Evolutionary conservation across 2,113 vertebrate genomes (phyloP).

Genomic region (Cathartes aura): DNA sequence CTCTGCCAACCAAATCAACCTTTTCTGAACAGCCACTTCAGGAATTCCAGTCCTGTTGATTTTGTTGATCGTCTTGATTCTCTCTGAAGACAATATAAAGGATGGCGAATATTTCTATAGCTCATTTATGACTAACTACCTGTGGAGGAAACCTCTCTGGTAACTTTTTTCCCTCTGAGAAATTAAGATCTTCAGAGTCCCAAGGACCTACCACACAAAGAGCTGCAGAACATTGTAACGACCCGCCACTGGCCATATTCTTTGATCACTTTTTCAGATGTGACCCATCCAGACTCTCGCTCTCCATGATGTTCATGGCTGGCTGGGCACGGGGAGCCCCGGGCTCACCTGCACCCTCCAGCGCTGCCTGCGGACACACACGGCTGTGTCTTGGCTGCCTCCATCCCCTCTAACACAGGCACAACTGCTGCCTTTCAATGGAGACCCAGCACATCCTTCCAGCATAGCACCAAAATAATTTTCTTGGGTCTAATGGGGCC

Average conservation of each 20-base stretch:
- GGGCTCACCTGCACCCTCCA: background rate
- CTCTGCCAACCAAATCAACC: background rate
- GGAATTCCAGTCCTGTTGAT: background rate
- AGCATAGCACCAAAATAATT: background rate
- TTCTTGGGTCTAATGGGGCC: background rate
- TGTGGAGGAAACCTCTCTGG: background rate
- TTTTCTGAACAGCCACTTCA: background rate
- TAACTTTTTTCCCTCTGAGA: background rate
- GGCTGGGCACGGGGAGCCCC: rapidly evolving
- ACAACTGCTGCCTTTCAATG: background rate
- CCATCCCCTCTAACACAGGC: background rate
- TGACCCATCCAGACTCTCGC: background rate
- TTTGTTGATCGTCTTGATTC: background rate
- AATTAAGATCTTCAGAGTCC: background rate
- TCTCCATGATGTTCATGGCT: background rate
- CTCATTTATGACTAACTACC: background rate
- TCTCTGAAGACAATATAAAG: background rate
- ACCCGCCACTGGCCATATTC: background rate
- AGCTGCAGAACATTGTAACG: background rate
- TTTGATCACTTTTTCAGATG: background rate
- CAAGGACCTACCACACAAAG: background rate
- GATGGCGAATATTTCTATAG: background rate
- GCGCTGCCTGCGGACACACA: rapidly evolving
- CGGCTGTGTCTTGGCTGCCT: background rate
- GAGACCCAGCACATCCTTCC: background rate